Conservation (phyloP, 2,113 vertebrate genomes). For the Rattus norvegicus region GRCr8 NC_086024.1:66130501-66131000, state of each 20-base stretch:
- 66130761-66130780: not conserved
- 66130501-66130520: slow-evolving; percentile 29
- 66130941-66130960: slow-evolving; percentile 28
- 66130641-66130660: not conserved
- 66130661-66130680: not conserved
- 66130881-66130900: not conserved
- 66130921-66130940: slow-evolving; percentile 16
- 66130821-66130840: not conserved
- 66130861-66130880: not conserved
- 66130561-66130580: not conserved
- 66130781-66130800: not conserved
- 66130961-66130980: not conserved
- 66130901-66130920: not conserved
- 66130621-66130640: not conserved
- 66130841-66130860: not conserved
- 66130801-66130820: not conserved
- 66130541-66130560: not conserved
- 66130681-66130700: no score
- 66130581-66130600: not conserved
- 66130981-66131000: not conserved
- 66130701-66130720: not conserved
- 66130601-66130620: not conserved
- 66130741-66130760: not conserved
- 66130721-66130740: not conserved
- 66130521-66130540: not conserved